Percentiles rank a stretch among this genome's conserved stretches.
phyloP scores from a whole-genome alignment of 2,113 vertebrate species.

The Vulpes vulpes region DNA sequence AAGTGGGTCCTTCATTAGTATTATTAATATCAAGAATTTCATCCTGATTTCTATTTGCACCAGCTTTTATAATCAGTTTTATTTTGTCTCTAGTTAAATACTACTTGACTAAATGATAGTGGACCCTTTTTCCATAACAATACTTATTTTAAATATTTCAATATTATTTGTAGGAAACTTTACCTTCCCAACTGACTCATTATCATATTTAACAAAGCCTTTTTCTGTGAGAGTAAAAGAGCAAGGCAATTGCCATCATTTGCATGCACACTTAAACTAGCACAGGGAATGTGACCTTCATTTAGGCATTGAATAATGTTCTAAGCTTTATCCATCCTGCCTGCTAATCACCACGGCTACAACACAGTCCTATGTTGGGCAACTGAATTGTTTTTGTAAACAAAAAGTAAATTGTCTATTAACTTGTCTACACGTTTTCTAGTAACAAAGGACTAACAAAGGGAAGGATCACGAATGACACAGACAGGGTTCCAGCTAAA shows the following conservation, averaged over 20 bases:
- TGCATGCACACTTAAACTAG: slow-evolving; percentile 47
- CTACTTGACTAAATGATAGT: not conserved
- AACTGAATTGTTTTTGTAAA: slow-evolving; percentile 66
- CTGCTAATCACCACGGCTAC: slow-evolving; percentile 58
- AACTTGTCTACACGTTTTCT: not conserved
- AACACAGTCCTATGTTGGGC: not conserved
- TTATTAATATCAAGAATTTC: slow-evolving; percentile 25
- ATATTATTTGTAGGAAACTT: slow-evolving; percentile 27
- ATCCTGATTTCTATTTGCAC: not conserved
- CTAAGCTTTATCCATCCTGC: slow-evolving; percentile 53
- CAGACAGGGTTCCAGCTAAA: not conserved
- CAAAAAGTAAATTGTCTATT: slow-evolving; percentile 56
- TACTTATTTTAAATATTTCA: slow-evolving; percentile 28
- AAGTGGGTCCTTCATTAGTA: not conserved
- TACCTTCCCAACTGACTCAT: slow-evolving; percentile 59
- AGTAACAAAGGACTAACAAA: not conserved
- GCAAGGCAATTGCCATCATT: slow-evolving; percentile 26
- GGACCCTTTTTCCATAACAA: not conserved
- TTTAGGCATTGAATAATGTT: slow-evolving; percentile 32
- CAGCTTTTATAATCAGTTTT: not conserved
- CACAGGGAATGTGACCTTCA: slow-evolving; percentile 64
- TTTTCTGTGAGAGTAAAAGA: slow-evolving; percentile 31
- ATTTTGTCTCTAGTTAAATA: slow-evolving; percentile 25
- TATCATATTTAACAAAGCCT: slow-evolving; percentile 67
- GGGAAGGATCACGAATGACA: not conserved